These are phyloP conservation scores for Triplophysa dalaica DNA, from an alignment of 2,113 vertebrate genomes.

Conservation along the genomic window DNA sequence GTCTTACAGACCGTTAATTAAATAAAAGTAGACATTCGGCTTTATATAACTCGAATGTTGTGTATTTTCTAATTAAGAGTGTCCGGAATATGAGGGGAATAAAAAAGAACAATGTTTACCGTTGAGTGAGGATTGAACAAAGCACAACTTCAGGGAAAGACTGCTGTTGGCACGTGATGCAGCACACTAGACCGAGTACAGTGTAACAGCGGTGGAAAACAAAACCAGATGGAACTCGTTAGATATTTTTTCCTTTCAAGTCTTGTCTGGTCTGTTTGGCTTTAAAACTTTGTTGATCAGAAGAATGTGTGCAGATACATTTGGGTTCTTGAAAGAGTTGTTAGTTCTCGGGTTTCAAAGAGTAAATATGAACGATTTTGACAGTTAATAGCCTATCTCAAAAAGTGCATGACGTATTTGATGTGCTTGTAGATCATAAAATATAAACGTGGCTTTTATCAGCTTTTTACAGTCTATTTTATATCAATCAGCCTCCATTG, in stretches of 20 bases:
- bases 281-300: slow-evolving; percentile 37
- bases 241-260: slow-evolving; percentile 21
- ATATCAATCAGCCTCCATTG: too few relatives aligned
- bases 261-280: slow-evolving; percentile 44
- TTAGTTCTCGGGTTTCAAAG: not conserved
- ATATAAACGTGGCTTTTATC: too few relatives aligned
- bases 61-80: not conserved
- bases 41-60: not conserved
- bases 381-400: not conserved
- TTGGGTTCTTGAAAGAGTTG: not conserved
- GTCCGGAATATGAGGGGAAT: slow-evolving; percentile 25
- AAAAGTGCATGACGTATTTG: slow-evolving; percentile 1
- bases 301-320: slow-evolving; percentile 38
- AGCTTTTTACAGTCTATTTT: too few relatives aligned
- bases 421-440: not conserved
- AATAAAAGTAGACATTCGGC: not conserved
- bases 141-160: not conserved
- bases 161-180: not conserved
- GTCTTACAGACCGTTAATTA: not conserved
- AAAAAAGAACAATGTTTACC: slow-evolving; percentile 25
- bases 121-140: slow-evolving; percentile 23
- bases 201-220: slow-evolving; percentile 31
- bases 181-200: not conserved
- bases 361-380: not conserved
- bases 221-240: slow-evolving; percentile 58